Percentiles rank a stretch among this genome's conserved stretches.
Conservation (phyloP, 2,113 vertebrate genomes). For the Perca schrenkii region DNA sequence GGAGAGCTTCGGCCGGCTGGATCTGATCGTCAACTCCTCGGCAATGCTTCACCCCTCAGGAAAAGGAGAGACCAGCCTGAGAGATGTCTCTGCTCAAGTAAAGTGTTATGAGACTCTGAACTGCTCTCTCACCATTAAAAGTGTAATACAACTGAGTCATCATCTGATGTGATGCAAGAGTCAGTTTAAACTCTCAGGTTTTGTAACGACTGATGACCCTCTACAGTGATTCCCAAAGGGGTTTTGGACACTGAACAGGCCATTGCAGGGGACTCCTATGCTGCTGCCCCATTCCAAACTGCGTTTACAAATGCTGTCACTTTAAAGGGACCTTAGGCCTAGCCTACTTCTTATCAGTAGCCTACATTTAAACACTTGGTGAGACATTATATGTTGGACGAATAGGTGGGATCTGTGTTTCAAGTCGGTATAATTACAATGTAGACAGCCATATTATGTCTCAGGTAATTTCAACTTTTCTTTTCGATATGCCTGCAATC, state of each 20-base stretch:
- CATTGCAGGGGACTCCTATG: background rate
- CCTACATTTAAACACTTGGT: background rate
- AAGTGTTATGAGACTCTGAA: background rate
- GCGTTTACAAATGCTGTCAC: background rate
- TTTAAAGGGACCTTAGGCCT: background rate
- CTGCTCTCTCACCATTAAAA: background rate
- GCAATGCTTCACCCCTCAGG: slow-evolving; percentile 83
- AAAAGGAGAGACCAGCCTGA: slow-evolving; percentile 83
- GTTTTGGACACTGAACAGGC: background rate
- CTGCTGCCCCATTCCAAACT: background rate
- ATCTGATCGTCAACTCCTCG: slow-evolving; percentile 79
- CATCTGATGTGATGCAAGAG: background rate
- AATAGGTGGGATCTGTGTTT: background rate
- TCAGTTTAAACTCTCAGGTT: background rate
- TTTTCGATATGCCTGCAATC: background rate
- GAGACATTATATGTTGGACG: background rate
- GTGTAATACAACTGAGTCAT: background rate
- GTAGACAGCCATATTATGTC: background rate
- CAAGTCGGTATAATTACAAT: background rate
- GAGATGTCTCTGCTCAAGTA: slow-evolving; percentile 80
- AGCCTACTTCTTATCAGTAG: background rate
- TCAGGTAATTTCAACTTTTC: background rate
- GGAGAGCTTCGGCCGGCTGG: slow-evolving; percentile 71
- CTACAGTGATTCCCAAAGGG: background rate
- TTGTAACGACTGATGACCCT: background rate